These are phyloP conservation scores for Diaperis boleti DNA, from an alignment of 2,888 invertebrate species.

Conservation along the genomic window DNA sequence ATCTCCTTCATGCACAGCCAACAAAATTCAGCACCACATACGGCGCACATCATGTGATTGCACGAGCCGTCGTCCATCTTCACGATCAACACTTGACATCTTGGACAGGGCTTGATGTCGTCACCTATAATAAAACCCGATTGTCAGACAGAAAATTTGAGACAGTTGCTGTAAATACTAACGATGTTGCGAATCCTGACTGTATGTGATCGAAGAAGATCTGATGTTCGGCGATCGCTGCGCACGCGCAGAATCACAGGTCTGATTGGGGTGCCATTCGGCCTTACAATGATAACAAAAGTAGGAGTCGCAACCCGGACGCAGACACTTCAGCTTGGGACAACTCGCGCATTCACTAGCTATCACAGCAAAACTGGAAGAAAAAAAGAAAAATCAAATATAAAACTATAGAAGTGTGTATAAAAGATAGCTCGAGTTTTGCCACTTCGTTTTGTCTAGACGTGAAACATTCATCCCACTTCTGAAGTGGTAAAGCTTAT, in stretches of 20 bases:
- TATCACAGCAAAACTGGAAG: constrained; percentile 90
- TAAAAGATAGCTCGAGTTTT: too few relatives aligned
- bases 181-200: constrained; percentile 75
- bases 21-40: constrained; percentile 98
- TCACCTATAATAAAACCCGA: constrained; percentile 73
- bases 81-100: constrained; percentile 91
- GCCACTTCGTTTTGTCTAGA: too few relatives aligned
- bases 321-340: constrained; percentile 92
- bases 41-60: constrained; percentile 98
- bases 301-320: constrained; percentile 93
- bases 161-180: constrained; percentile 54
- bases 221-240: constrained; percentile 81
- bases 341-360: constrained; percentile 97
- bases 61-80: constrained; percentile 98
- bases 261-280: constrained; percentile 98
- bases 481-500: too few relatives aligned
- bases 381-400: too few relatives aligned
- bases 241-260: constrained; percentile 93
- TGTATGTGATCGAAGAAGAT: constrained; percentile 76
- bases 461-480: too few relatives aligned
- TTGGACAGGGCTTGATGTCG: constrained; percentile 95
- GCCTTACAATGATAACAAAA: constrained; percentile 99
- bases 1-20: constrained; percentile 99
- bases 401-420: too few relatives aligned
- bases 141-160: not conserved